These are phyloP conservation scores for Phoebastria nigripes DNA, from an alignment of 2,797 vertebrate species.

Conservation along the genomic window DNA sequence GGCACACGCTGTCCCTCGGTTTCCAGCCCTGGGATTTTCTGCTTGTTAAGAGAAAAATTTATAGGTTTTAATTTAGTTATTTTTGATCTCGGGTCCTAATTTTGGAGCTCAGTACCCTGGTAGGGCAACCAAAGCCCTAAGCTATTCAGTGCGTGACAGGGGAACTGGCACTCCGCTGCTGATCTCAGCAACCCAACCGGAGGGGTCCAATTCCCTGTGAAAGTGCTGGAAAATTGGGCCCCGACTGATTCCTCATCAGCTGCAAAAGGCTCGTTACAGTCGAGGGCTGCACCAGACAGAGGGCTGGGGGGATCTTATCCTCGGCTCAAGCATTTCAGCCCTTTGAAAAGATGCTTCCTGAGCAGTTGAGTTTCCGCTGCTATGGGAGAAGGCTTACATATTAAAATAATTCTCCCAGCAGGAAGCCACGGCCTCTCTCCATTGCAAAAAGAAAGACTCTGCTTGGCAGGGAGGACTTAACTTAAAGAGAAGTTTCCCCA, in stretches of 20 bases:
- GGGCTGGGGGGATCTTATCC: background rate
- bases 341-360: background rate
- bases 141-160: background rate
- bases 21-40: slow-evolving; percentile 42
- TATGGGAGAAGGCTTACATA: fast-evolving
- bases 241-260: background rate
- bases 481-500: background rate
- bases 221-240: background rate
- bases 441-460: background rate
- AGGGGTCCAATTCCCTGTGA: background rate
- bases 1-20: slow-evolving; percentile 13
- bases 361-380: background rate
- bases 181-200: background rate
- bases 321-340: background rate
- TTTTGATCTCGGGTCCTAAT: slow-evolving; percentile 44
- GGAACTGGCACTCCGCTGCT: background rate
- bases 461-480: background rate
- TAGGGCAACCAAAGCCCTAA: slow-evolving; percentile 21
- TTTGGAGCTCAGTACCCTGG: slow-evolving; percentile 36
- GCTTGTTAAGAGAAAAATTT: slow-evolving; percentile 34
- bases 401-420: background rate
- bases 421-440: background rate
- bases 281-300: background rate
- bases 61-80: slow-evolving; percentile 56
- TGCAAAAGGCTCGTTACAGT: background rate